These are phyloP conservation scores for Drosophila anomalata DNA, from an alignment of 2,888 invertebrate species.

Conservation along the genomic window DNA sequence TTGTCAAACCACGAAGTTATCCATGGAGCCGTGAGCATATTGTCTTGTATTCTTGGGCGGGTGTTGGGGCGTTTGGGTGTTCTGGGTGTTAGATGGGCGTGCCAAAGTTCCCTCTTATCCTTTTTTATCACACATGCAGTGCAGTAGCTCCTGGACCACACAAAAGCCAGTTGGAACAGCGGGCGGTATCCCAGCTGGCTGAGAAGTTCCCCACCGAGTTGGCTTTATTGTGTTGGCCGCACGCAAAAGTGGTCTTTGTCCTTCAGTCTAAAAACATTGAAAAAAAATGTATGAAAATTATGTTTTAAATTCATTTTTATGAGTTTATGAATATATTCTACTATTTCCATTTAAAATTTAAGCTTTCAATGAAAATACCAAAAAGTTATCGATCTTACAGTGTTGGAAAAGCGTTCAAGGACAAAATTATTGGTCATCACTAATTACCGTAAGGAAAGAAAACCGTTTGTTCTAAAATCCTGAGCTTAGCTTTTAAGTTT, in stretches of 20 bases:
- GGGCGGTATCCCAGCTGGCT: slow-evolving; percentile 21
- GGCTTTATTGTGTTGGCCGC: slow-evolving; percentile 31
- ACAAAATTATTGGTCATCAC: too few relatives aligned
- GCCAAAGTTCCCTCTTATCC: slow-evolving; percentile 20
- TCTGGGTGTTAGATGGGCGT: slow-evolving; percentile 14
- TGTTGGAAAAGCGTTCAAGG: too few relatives aligned
- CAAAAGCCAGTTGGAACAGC: slow-evolving; percentile 36
- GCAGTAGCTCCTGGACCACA: slow-evolving; percentile 26
- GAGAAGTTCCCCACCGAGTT: slow-evolving; percentile 27
- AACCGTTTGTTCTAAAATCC: too few relatives aligned
- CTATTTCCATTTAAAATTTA: too few relatives aligned
- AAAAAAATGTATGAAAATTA: slow-evolving; percentile 1
- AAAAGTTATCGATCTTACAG: too few relatives aligned
- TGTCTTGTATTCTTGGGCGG: slow-evolving; percentile 37
- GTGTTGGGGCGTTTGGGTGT: slow-evolving; percentile 27
- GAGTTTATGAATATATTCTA: too few relatives aligned
- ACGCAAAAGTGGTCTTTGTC: slow-evolving; percentile 41
- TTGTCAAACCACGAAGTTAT: slow-evolving; percentile 70
- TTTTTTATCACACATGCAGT: slow-evolving; percentile 45
- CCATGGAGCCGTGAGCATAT: slow-evolving; percentile 54
- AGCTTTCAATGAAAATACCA: too few relatives aligned
- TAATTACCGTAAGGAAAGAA: too few relatives aligned
- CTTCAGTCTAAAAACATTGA: neutral
- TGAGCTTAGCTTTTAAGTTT: too few relatives aligned
- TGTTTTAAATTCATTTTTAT: neutral